Conservation (phyloP, 2,113 vertebrate genomes). For the Brachionichthys hirsutus region DNA sequence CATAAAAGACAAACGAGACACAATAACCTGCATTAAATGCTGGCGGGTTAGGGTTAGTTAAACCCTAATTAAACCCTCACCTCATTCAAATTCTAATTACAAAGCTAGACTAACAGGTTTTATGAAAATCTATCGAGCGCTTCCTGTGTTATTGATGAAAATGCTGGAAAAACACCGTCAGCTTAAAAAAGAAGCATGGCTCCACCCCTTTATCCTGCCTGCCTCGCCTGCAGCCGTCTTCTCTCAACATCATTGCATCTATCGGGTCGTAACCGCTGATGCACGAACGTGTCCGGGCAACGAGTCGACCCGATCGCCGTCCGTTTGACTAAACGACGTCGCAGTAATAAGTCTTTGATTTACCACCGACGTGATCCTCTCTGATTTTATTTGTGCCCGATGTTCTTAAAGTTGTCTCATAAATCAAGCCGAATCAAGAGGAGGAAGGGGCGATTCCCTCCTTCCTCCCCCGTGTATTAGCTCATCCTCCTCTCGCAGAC, state of each 20-base stretch:
- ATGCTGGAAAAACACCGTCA: too few species aligned
- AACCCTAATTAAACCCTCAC: too few species aligned
- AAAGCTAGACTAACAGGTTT: too few species aligned
- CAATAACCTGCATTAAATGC: too few species aligned
- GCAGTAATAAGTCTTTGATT: constrained; percentile 59
- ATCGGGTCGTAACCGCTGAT: constrained; percentile 35
- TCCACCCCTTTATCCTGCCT: too few species aligned
- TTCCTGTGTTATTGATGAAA: too few species aligned
- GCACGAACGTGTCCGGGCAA: constrained; percentile 28
- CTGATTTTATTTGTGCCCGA: constrained; percentile 65
- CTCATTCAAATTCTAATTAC: too few species aligned
- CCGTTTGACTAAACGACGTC: constrained; percentile 32
- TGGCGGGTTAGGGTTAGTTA: too few species aligned
- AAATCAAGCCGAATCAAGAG: constrained; percentile 63
- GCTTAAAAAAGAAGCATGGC: too few species aligned
- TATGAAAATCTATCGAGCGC: too few species aligned
- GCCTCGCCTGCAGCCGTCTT: not conserved
- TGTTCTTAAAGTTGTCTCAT: constrained; percentile 71
- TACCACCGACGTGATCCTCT: constrained; percentile 51
- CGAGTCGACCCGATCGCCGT: constrained; percentile 40
- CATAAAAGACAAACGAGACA: too few species aligned
- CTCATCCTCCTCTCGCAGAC: constrained; percentile 62
- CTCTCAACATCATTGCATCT: constrained; percentile 1
- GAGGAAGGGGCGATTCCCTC: constrained; percentile 53
- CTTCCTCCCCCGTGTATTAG: constrained; percentile 62